Evolutionary conservation across 1,140 invertebrate species (phyloP).

Genomic region (Saccostrea cuccullata): DNA sequence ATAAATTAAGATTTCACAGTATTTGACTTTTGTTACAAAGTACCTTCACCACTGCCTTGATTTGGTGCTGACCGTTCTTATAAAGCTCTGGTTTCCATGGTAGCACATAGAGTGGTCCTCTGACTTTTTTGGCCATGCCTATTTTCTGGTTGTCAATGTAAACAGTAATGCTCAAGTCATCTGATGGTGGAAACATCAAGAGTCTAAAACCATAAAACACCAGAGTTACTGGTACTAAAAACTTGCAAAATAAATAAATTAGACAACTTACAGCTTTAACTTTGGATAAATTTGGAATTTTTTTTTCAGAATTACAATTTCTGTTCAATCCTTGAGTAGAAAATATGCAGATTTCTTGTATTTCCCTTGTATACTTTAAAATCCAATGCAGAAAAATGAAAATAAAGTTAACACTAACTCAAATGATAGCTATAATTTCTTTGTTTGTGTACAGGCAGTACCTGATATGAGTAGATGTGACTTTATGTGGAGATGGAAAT

Average conservation of each 20-base stretch:
- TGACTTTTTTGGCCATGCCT: slow-evolving; percentile 82
- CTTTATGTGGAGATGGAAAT: slow-evolving; percentile 86
- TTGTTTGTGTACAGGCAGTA: slow-evolving; percentile 68
- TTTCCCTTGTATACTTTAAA: background rate
- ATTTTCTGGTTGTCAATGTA: slow-evolving; percentile 83
- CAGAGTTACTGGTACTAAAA: too few relatives aligned
- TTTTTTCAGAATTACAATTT: too few relatives aligned
- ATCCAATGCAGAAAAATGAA: background rate
- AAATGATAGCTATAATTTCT: background rate
- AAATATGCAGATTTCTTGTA: background rate
- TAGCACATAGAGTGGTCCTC: slow-evolving; percentile 85
- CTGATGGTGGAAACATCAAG: slow-evolving; percentile 84
- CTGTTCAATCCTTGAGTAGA: too few relatives aligned
- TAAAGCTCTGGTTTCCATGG: slow-evolving; percentile 86
- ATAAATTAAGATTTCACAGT: too few relatives aligned
- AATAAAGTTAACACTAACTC: background rate
- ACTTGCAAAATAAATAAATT: too few relatives aligned
- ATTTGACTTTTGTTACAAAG: background rate
- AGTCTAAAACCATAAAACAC: slow-evolving; percentile 60
- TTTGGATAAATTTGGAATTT: too few relatives aligned
- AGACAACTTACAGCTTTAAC: too few relatives aligned
- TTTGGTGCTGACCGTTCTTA: slow-evolving; percentile 84
- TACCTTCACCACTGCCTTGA: slow-evolving; percentile 77
- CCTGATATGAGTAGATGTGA: slow-evolving; percentile 89
- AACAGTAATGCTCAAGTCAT: slow-evolving; percentile 83